Base-by-base conservation (phyloP, 2,797 vertebrate genomes). In the Apogon talboti region DNA sequence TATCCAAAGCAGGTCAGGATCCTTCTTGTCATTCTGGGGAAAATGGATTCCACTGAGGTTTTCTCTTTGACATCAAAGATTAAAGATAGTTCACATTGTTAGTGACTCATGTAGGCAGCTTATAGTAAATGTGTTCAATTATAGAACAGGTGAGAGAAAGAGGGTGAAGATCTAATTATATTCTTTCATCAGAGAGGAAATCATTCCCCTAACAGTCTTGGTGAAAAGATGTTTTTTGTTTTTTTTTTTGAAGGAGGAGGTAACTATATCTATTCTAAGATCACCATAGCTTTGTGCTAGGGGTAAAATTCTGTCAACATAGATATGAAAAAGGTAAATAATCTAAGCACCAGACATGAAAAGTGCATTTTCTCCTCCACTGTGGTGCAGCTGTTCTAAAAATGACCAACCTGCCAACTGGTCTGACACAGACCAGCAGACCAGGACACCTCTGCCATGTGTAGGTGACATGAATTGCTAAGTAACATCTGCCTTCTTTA, bases 401-500 rank as follows among this genome's bases (percentile, higher is more conserved):
- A 68, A 46, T 5, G 45, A 59, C 37, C 21, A 44, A 71, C 52
- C 71, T 76, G 73, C 71, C 67, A 76, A 65, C 60, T 30, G 50
- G 52, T 69, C 42, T 85, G 83, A 85, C 71, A 74, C 49, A 82
- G 62, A 82, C 49, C 79, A 84, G 69, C 66, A 41, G 45, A 61
- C 47, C 71, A 69, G 82, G 59, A 28, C 64, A 66, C 44, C 42
- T 42, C 6, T 74, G 38, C 60, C 5, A 37, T 19, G 44, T 47
- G 28, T 45, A 44, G 47, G 1, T 49, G 52, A 64, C 56, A 24
- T 7, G 28, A 18, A 46, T 48, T 42, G 8, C 55, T 51, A 42
- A 44, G 38, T 14, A 69, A 52, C 62, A 77, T 55, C 50, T 63
- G 40, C 83, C 80, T 83, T 81, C 85, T 86, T 81, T 84, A 89